These are phyloP conservation scores for Hydrolagus colliei DNA, from an alignment of 2,797 vertebrate genomes.

Conservation along the genomic window DNA sequence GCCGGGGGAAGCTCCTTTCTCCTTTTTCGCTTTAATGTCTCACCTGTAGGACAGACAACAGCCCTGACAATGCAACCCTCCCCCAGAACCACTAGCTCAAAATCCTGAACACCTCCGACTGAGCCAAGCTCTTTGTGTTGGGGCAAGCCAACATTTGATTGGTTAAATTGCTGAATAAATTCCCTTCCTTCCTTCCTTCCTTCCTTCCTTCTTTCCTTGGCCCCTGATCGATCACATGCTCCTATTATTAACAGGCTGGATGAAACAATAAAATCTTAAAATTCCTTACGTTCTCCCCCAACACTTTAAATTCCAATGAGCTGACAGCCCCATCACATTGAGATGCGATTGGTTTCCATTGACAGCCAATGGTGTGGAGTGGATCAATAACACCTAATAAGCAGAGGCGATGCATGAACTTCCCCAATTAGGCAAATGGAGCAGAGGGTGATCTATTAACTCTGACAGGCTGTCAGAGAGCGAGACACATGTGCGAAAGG, in stretches of 20 bases:
- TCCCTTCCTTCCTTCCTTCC: too few species aligned
- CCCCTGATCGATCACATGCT: not conserved
- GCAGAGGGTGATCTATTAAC: slow-evolving; percentile 25
- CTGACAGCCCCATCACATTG: not conserved
- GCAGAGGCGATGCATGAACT: slow-evolving; percentile 29
- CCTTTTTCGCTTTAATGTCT: too few species aligned
- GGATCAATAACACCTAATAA: slow-evolving; percentile 27
- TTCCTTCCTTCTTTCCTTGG: not conserved
- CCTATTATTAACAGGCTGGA: not conserved
- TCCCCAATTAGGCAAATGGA: slow-evolving; percentile 29
- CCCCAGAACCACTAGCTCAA: too few species aligned
- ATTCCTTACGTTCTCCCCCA: not conserved
- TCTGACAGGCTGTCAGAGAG: slow-evolving; percentile 25
- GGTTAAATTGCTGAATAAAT: too few species aligned
- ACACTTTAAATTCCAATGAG: slow-evolving; percentile 1
- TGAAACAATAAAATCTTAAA: not conserved
- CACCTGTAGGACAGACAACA: too few species aligned
- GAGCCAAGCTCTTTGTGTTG: too few species aligned
- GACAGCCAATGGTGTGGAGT: slow-evolving; percentile 24
- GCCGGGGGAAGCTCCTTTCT: too few species aligned
- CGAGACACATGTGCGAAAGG: slow-evolving; percentile 27
- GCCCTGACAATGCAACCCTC: too few species aligned
- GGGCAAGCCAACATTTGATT: too few species aligned
- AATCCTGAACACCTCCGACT: too few species aligned
- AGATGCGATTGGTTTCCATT: slow-evolving; percentile 28